A percentile compares a stretch with the other conserved stretches of the same genome.
Conservation (phyloP, 1,140 invertebrate species). For the Condylostylus longicornis region DNA sequence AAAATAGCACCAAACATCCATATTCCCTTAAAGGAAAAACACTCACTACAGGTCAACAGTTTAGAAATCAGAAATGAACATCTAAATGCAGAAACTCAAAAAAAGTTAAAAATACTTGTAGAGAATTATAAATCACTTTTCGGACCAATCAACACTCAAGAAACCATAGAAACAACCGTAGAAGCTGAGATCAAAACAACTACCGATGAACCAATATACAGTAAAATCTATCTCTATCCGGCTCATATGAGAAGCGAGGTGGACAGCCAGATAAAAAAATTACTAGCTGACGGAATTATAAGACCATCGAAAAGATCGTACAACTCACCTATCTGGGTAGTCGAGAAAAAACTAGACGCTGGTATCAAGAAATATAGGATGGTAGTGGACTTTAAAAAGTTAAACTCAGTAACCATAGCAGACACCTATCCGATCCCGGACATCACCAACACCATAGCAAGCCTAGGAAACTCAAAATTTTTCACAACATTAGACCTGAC, state of each 20-base stretch:
- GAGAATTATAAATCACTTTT: neutral
- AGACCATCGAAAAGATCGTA: conserved; percentile 1
- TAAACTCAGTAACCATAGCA: conserved; percentile 20
- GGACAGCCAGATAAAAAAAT: neutral
- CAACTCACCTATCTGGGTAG: neutral
- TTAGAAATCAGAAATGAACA: too few relatives aligned
- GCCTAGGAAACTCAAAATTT: conserved; percentile 21
- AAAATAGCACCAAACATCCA: too few relatives aligned
- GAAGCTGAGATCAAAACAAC: neutral
- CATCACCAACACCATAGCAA: conserved; percentile 32
- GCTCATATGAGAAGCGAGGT: conserved; percentile 2
- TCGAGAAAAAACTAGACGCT: neutral
- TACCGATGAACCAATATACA: conserved; percentile 1
- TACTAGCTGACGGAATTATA: neutral
- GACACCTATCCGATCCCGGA: conserved; percentile 36
- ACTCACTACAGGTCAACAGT: too few relatives aligned
- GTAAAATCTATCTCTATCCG: conserved; percentile 1
- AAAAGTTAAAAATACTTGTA: neutral
- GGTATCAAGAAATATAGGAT: conserved; percentile 19
- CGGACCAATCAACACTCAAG: too few relatives aligned
- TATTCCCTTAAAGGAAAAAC: too few relatives aligned
- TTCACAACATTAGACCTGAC: conserved; percentile 34
- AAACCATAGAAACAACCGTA: too few relatives aligned
- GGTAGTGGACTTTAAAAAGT: conserved; percentile 20
- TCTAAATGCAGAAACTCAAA: too few relatives aligned